phyloP scores from a whole-genome alignment of 1,140 invertebrate genomes.

The Aphidius ervi region DNA sequence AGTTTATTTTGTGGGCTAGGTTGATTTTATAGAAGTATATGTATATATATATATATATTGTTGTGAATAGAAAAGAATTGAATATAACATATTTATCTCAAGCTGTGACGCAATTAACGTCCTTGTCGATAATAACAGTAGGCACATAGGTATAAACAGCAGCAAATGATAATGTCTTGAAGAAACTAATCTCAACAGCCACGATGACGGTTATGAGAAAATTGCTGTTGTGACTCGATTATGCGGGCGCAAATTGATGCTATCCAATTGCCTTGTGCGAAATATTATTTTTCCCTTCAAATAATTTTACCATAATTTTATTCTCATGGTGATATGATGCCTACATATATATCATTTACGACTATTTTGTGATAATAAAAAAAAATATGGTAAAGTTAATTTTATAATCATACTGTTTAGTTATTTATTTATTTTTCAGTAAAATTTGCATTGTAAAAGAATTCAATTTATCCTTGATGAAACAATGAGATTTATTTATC shows the following conservation, averaged over 20 bases:
- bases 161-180: constrained; percentile 28
- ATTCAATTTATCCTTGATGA: too few relatives aligned
- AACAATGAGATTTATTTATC: too few relatives aligned
- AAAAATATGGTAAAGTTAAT: too few relatives aligned
- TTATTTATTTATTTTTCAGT: too few relatives aligned
- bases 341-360: too few relatives aligned
- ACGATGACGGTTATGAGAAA: constrained; percentile 29
- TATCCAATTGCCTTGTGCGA: constrained; percentile 36
- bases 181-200: constrained; percentile 28
- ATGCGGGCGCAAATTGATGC: constrained; percentile 24
- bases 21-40: background rate
- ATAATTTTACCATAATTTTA: background rate
- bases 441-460: too few relatives aligned
- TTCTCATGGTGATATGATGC: background rate
- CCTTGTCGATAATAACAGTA: constrained; percentile 34
- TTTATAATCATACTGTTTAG: too few relatives aligned
- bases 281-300: constrained; percentile 21
- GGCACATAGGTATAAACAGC: background rate
- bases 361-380: too few relatives aligned
- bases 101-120: constrained; percentile 29
- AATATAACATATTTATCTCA: background rate
- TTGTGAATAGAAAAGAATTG: background rate
- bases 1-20: too few relatives aligned
- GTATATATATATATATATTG: background rate
- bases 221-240: constrained; percentile 25